Base-by-base conservation (phyloP, 2,113 vertebrate genomes). In the Protobothrops mucrosquamatus region DNA sequence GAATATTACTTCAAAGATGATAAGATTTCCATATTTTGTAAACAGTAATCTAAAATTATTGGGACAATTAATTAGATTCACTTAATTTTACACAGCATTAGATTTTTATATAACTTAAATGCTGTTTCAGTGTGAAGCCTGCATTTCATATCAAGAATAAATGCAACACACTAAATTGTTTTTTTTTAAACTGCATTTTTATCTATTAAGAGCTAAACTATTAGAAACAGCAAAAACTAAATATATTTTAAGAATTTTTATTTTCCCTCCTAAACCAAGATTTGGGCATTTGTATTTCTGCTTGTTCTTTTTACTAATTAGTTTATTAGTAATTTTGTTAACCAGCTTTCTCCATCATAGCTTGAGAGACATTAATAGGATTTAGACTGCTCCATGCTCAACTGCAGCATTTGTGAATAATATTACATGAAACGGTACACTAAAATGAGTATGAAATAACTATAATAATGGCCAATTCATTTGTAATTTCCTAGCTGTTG, bases 21-120 rank as follows among this genome's bases (percentile, higher is more conserved):
- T 97, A 97, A 96, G 95, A 94, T 97, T 97, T 98, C 97, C 94
- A 46, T 95, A 95, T 97, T 96, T 97, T 96, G 97, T 98, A 97
- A 97, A 97, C 97, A 97, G 96, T 97, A 96, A 97, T 97, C 94
- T 96, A 96, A 97, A 98, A 98, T 97, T 97, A 98, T 97, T 97
- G 95, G 94, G 95, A 97, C 95, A 98, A 98, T 98, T 99, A 98
- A 98, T 99, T 98, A 98, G 98, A 98, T 98, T 98, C 94, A 98
- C 97, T 98, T 98, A 97, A 98, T 98, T 98, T 98, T 97, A 95
- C 96, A 97, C 97, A 98, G 96, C 97, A 97, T 97, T 97, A 93
- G 95, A 96, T 98, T 98, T 97, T 98, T 94, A 98, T 97, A 96
- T 95, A 96, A 96, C 98, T 97, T 97, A 97, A 97, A 97, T 98